Conservation (phyloP, 2,888 invertebrate genomes). For the Furcula furcula region DNA sequence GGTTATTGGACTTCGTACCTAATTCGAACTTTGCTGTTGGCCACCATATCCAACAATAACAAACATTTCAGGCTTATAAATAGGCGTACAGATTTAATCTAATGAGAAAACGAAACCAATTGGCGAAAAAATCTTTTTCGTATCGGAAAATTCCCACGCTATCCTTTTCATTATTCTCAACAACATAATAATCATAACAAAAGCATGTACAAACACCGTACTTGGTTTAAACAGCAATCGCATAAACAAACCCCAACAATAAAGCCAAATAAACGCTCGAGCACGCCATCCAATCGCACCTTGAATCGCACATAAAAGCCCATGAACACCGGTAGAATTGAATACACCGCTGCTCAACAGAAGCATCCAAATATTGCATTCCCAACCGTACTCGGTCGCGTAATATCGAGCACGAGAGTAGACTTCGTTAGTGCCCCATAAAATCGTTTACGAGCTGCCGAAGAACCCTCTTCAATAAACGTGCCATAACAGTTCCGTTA, state of each 20-base stretch:
- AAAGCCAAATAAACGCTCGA: slow-evolving; percentile 80
- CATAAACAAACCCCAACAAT: slow-evolving; percentile 82
- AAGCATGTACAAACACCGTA: slow-evolving; percentile 77
- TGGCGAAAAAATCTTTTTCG: slow-evolving; percentile 20
- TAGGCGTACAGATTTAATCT: slow-evolving; percentile 18
- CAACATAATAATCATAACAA: slow-evolving; percentile 80
- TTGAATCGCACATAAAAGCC: slow-evolving; percentile 81
- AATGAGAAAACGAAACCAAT: slow-evolving; percentile 38
- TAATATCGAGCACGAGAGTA: slow-evolving; percentile 75
- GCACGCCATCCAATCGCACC: slow-evolving; percentile 82
- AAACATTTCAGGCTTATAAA: slow-evolving; percentile 27
- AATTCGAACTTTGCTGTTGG: slow-evolving; percentile 57
- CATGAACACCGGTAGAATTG: slow-evolving; percentile 78
- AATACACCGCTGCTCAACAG: slow-evolving; percentile 72
- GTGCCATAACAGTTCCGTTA: slow-evolving; percentile 80
- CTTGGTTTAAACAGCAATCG: slow-evolving; percentile 81
- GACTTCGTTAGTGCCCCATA: slow-evolving; percentile 78
- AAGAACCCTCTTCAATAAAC: slow-evolving; percentile 81
- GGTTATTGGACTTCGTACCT: slow-evolving; percentile 67
- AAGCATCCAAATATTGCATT: slow-evolving; percentile 75
- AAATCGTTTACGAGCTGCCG: slow-evolving; percentile 81
- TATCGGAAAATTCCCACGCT: slow-evolving; percentile 55
- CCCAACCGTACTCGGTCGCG: slow-evolving; percentile 74
- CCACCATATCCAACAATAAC: slow-evolving; percentile 35
- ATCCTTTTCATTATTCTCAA: slow-evolving; percentile 64